Evolutionary conservation across 2,113 vertebrate genomes (phyloP), one percentile per base, ranked within the genome.

Genomic region (Coracopsis vasa): DNA sequence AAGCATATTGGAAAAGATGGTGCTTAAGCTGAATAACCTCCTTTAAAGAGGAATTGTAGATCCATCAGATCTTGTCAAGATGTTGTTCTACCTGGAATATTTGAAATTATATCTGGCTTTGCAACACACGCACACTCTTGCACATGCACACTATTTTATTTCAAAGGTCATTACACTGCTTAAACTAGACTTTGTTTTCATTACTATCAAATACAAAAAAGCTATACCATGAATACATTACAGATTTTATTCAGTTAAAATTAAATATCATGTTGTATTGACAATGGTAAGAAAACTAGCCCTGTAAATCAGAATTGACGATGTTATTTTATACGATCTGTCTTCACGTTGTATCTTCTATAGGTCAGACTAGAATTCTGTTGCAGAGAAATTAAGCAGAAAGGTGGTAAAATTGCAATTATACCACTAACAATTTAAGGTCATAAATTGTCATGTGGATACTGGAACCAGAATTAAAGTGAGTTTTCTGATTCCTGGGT

Each of bases 21-120:
- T 71, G 42, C 44, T 78, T 65, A 81, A 81, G 69, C 20, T 56
- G 39, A 92, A 92, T 61, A 89, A 74, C 41, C 37, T 69, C 9
- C 28, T 79, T 92, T 56, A 79, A 84, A 84, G 47, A 39, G 56
- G 39, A 91, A 54, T 2, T 60, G 9, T 31, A 84, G 88, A 92
- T 82, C 78, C 28, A 87, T 91, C 84, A 82, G 42, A 25, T 50
- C 50, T 58, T 80, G 60, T 90, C 48, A 91, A 70, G 88, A 16
- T 51, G 9, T 24, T 80, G 51, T 31, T 27, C 15, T 67, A 47
- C 29, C 31, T 78, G 61, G 80, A 88, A 50, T 73, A 51, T 47
- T 61, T 53, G 24, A 83, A 88, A 54, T 67, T 27, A 17, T 35
- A 5, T 67, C 62, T 84, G 24, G 16, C 54, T 83, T 86, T 74